These are phyloP conservation scores for Anoplopoma fimbria DNA, from an alignment of 2,113 vertebrate species.

Conservation along the genomic window DNA sequence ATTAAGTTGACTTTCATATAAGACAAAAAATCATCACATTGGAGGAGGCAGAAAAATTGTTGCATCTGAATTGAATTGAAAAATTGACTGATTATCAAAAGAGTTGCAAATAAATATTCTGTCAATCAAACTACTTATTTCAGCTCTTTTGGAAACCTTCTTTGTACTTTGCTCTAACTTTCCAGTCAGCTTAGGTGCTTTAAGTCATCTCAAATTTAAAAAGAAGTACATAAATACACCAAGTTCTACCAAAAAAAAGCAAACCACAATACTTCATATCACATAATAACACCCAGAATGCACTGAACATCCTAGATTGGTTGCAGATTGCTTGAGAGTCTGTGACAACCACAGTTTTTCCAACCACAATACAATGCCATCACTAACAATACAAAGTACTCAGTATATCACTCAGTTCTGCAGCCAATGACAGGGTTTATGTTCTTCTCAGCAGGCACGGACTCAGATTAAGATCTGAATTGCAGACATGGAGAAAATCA, in stretches of 20 bases:
- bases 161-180: no score
- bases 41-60: not conserved
- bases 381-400: not conserved
- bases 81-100: not conserved
- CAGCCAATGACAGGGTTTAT: slow-evolving; percentile 50
- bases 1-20: not conserved
- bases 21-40: not conserved
- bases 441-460: slow-evolving; percentile 22
- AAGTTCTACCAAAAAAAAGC: not conserved
- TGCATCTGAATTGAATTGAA: not conserved
- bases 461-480: slow-evolving; percentile 58
- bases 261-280: not conserved
- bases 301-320: not conserved
- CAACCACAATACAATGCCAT: not conserved
- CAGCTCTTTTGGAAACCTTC: not conserved
- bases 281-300: not conserved
- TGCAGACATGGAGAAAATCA: slow-evolving; percentile 47
- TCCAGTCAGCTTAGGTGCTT: not conserved
- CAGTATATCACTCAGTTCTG: not conserved
- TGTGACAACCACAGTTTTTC: not conserved
- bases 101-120: not conserved
- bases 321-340: not conserved
- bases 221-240: not conserved
- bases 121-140: not conserved
- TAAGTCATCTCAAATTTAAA: not conserved